Evolutionary conservation across 2,113 vertebrate species (phyloP).

Genomic region (Colistium nudipinnis): DNA sequence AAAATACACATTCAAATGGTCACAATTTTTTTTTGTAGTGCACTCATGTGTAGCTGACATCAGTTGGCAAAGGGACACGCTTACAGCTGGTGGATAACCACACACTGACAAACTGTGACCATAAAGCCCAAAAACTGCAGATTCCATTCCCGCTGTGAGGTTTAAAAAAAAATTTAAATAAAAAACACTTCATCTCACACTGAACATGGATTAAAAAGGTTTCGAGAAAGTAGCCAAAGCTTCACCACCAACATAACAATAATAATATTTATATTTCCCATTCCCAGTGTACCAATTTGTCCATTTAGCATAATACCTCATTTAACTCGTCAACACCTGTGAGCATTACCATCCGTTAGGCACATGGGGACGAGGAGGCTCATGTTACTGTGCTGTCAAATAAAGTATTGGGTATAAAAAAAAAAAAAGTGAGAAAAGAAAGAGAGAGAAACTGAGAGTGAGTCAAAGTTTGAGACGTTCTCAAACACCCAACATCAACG

Average conservation of each 20-base stretch:
- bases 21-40: neutral
- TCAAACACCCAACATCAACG: neutral
- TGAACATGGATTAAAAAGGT: too few species aligned
- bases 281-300: neutral
- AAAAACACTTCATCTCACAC: too few species aligned
- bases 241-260: too few species aligned
- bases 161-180: too few species aligned
- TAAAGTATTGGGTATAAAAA: neutral
- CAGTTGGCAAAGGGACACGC: neutral
- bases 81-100: neutral
- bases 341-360: neutral
- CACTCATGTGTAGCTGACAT: neutral
- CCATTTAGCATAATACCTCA: slow-evolving; percentile 4
- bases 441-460: too few species aligned
- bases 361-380: neutral
- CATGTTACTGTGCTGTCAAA: neutral
- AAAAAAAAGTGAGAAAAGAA: too few species aligned
- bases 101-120: too few species aligned
- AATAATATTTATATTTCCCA: neutral
- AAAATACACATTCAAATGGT: neutral
- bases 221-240: too few species aligned
- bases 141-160: neutral
- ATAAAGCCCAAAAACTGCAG: neutral
- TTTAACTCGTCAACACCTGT: neutral
- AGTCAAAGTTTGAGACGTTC: too few species aligned